These are phyloP conservation scores for Syrista parreyssii DNA, from an alignment of 2,888 invertebrate genomes.

Conservation along the genomic window DNA sequence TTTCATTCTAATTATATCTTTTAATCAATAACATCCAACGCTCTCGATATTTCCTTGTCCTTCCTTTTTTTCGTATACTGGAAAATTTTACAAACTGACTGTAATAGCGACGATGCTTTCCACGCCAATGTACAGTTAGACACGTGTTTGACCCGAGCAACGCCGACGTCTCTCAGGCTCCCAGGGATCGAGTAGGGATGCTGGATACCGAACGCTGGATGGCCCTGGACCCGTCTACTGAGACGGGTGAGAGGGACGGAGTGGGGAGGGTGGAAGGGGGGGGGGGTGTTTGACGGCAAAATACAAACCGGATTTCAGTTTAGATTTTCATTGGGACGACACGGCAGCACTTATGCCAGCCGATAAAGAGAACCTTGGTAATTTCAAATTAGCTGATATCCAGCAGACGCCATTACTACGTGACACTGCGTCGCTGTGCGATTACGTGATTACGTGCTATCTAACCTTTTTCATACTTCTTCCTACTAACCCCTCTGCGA, in stretches of 20 bases:
- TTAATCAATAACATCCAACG: too few species aligned
- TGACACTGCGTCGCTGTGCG: neutral
- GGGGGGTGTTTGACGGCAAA: slow-evolving; percentile 16
- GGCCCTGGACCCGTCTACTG: neutral
- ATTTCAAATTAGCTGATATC: neutral
- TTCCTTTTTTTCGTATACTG: neutral
- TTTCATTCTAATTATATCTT: neutral
- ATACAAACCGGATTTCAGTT: slow-evolving; percentile 29
- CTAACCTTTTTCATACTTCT: neutral
- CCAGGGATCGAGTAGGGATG: neutral
- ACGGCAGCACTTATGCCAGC: neutral
- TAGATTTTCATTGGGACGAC: slow-evolving; percentile 11
- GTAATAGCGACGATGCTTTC: slow-evolving; percentile 2
- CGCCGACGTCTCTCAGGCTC: neutral
- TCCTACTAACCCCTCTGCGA: neutral
- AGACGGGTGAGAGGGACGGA: too few species aligned
- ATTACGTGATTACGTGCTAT: neutral
- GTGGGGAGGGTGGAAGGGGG: slow-evolving; percentile 16
- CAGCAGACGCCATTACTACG: neutral
- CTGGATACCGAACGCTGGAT: neutral
- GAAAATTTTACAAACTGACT: neutral
- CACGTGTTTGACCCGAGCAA: slow-evolving; percentile 27
- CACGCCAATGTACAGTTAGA: slow-evolving; percentile 27
- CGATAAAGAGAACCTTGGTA: neutral
- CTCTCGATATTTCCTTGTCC: neutral